These are phyloP conservation scores for Lucinisca nassula DNA, from an alignment of 2,888 invertebrate species.

Conservation along the genomic window DNA sequence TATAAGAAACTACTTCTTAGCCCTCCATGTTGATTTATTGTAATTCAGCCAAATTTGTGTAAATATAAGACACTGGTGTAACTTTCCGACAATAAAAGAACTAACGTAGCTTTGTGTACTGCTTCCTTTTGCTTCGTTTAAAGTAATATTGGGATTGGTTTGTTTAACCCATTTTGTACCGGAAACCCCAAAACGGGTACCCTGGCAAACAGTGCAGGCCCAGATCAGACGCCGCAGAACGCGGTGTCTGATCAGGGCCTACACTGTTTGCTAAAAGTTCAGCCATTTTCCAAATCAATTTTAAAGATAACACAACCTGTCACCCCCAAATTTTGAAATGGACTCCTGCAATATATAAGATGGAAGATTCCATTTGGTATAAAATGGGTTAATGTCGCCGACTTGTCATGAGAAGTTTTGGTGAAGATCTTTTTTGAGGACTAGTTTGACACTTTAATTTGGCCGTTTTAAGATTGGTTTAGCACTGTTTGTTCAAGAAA, in stretches of 20 bases:
- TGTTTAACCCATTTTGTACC: too few relatives aligned
- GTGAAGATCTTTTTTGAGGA: neutral
- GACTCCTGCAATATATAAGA: too few relatives aligned
- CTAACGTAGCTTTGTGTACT: neutral
- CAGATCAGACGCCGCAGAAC: too few relatives aligned
- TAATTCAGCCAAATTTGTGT: conserved; percentile 13
- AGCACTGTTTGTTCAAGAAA: neutral
- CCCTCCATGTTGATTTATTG: neutral
- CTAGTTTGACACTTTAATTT: neutral
- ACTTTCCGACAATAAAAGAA: neutral
- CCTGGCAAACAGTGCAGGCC: too few relatives aligned
- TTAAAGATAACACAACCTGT: too few relatives aligned
- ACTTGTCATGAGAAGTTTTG: neutral
- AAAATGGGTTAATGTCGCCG: neutral
- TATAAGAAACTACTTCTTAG: neutral
- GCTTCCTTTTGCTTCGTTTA: neutral
- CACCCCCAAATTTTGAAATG: too few relatives aligned
- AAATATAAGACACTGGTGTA: neutral
- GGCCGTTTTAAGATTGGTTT: neutral
- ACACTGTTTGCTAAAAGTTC: too few relatives aligned
- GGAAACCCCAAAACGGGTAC: too few relatives aligned
- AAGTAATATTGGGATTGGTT: conserved; percentile 1
- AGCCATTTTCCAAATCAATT: too few relatives aligned
- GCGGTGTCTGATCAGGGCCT: too few relatives aligned
- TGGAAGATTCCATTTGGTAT: too few relatives aligned